phyloP scores from a whole-genome alignment of 35 echinoderm and acorn worm species.

The Nesometra sesokonis region DNA sequence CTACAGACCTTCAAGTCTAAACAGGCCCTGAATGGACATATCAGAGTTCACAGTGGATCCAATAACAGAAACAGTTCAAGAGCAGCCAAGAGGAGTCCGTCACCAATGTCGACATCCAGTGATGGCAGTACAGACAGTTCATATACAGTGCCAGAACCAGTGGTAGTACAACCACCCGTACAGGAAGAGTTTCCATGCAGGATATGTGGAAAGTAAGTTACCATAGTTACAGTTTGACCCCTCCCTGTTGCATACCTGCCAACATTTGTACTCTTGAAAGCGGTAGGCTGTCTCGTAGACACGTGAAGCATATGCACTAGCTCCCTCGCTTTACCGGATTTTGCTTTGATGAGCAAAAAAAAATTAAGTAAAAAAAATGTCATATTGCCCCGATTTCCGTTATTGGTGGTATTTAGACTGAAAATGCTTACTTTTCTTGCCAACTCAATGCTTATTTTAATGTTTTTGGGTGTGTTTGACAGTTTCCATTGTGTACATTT shows the following conservation, averaged over 20 bases:
- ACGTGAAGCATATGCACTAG: background rate
- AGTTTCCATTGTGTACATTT: too few relatives aligned
- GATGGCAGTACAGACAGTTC: background rate
- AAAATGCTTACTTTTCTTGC: background rate
- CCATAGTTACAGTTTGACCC: too few relatives aligned
- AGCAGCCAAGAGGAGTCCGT: background rate
- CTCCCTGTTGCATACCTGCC: too few relatives aligned
- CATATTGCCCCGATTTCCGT: too few relatives aligned
- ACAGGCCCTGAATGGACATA: slow-evolving; percentile 94
- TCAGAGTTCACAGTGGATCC: slow-evolving; percentile 84
- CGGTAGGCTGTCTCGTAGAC: too few relatives aligned
- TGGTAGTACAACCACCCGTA: background rate
- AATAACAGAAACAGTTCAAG: slow-evolving; percentile 32
- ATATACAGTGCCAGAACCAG: background rate
- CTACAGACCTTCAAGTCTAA: slow-evolving; percentile 84
- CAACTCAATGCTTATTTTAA: background rate
- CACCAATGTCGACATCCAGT: background rate
- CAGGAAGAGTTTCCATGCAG: slow-evolving; percentile 51
- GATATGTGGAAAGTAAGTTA: slow-evolving; percentile 90
- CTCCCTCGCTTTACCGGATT: too few relatives aligned
- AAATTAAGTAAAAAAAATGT: background rate
- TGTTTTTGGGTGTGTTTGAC: too few relatives aligned
- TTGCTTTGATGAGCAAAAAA: too few relatives aligned
- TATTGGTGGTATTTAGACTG: too few relatives aligned
- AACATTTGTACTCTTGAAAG: too few relatives aligned